Percentiles rank a stretch among this genome's conserved stretches.
These are phyloP conservation scores for Dynastes grantii DNA, from an alignment of 2,888 invertebrate genomes.

Conservation along the genomic window DNA sequence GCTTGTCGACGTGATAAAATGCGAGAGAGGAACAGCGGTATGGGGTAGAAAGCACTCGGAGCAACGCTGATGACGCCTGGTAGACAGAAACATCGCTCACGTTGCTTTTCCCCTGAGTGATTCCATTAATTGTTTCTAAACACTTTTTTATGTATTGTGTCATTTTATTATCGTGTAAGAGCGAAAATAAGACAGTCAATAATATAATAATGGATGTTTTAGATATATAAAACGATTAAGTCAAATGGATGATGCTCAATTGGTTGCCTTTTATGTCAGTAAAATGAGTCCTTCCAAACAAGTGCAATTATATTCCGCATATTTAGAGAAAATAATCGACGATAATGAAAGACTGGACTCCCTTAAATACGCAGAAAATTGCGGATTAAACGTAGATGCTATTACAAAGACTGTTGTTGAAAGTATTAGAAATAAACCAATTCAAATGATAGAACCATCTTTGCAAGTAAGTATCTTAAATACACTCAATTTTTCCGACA, in stretches of 20 bases:
- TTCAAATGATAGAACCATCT: constrained; percentile 64
- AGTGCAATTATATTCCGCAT: constrained; percentile 77
- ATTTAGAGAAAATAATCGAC: constrained; percentile 79
- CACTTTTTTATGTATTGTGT: no score
- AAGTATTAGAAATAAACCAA: constrained; percentile 75
- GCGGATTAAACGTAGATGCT: constrained; percentile 86
- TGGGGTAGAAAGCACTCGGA: no score
- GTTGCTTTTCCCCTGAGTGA: no score
- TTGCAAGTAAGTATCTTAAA: constrained; percentile 61
- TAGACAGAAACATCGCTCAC: no score
- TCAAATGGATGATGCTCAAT: constrained; percentile 80
- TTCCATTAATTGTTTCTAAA: no score
- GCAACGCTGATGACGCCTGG: no score
- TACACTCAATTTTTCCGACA: not conserved
- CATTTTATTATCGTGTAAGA: no score
- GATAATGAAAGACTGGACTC: constrained; percentile 79
- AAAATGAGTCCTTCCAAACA: constrained; percentile 79
- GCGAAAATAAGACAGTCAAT: no score
- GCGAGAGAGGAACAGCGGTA: no score
- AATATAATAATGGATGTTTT: constrained; percentile 50
- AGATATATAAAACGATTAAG: constrained; percentile 82
- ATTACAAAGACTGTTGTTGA: constrained; percentile 91
- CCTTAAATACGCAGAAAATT: constrained; percentile 80
- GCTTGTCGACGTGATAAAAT: no score
- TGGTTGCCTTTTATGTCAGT: constrained; percentile 90